Percentiles rank a stretch among this genome's conserved stretches.
Conservation (phyloP, 2,113 vertebrate genomes). For the Sminthopsis crassicaudata region DNA sequence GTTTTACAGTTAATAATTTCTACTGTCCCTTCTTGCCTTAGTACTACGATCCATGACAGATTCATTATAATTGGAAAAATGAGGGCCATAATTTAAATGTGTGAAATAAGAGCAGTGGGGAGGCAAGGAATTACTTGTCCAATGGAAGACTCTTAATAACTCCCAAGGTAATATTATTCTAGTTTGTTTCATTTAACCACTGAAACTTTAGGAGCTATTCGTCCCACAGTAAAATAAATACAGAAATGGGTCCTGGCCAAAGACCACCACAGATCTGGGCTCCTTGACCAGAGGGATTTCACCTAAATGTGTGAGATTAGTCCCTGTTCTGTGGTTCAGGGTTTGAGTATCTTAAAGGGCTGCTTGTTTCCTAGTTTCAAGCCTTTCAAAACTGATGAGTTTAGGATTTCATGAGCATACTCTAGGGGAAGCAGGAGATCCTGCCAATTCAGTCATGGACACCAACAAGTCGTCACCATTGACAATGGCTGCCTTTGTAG, state of each 20-base stretch:
- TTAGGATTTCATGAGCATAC: conserved; percentile 73
- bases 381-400: conserved; percentile 67
- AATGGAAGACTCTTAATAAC: not conserved
- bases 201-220: conserved; percentile 51
- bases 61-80: fast-evolving
- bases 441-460: conserved; percentile 59
- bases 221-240: conserved; percentile 58
- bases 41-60: not conserved
- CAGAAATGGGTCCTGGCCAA: conserved; percentile 57
- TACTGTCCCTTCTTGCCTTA: not conserved
- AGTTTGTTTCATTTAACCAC: conserved; percentile 55
- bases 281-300: conserved; percentile 59
- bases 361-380: conserved; percentile 69
- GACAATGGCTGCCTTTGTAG: conserved; percentile 70
- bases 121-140: not conserved
- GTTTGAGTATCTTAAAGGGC: conserved; percentile 67
- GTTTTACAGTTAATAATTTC: not conserved
- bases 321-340: conserved; percentile 46
- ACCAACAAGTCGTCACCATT: conserved; percentile 30
- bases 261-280: conserved; percentile 31
- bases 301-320: conserved; percentile 68
- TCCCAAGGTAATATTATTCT: conserved; percentile 61
- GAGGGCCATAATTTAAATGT: not conserved
- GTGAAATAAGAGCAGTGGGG: not conserved
- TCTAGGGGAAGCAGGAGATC: conserved; percentile 60